Evolutionary conservation across 2,888 invertebrate genomes (phyloP).

Genomic region (Oeneis ivallda): DNA sequence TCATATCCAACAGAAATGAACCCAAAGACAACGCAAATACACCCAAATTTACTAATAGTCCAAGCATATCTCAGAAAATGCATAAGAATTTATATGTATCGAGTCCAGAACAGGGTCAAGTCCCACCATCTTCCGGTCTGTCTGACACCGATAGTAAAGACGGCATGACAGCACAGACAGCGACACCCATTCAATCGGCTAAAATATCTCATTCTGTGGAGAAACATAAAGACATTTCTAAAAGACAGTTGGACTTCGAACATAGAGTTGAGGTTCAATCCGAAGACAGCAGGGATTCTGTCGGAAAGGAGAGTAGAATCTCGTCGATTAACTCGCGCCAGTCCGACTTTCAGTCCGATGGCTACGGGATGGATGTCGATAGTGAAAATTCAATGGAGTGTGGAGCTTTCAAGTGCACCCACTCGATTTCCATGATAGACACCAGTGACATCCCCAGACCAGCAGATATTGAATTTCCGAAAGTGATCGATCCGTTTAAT

Average conservation of each 20-base stretch:
- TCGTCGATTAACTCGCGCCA: constrained; percentile 72
- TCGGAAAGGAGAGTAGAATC: constrained; percentile 74
- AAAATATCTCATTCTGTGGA: constrained; percentile 65
- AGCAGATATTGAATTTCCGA: constrained; percentile 76
- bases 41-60: constrained; percentile 77
- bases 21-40: constrained; percentile 80
- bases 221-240: constrained; percentile 75
- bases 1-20: constrained; percentile 76
- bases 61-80: constrained; percentile 77
- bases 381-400: constrained; percentile 80
- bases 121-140: constrained; percentile 76
- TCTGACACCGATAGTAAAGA: constrained; percentile 77
- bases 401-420: constrained; percentile 72
- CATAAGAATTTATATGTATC: constrained; percentile 78
- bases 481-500: constrained; percentile 91
- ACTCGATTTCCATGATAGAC: constrained; percentile 74
- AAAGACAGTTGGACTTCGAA: constrained; percentile 76
- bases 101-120: constrained; percentile 77
- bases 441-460: constrained; percentile 77
- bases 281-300: constrained; percentile 77
- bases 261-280: constrained; percentile 72
- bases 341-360: constrained; percentile 73
- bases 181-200: constrained; percentile 72
- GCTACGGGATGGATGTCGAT: constrained; percentile 78
- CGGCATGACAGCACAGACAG: constrained; percentile 71